Conservation (phyloP, 2,113 vertebrate genomes). For the Urocynchramus pylzowi region DNA sequence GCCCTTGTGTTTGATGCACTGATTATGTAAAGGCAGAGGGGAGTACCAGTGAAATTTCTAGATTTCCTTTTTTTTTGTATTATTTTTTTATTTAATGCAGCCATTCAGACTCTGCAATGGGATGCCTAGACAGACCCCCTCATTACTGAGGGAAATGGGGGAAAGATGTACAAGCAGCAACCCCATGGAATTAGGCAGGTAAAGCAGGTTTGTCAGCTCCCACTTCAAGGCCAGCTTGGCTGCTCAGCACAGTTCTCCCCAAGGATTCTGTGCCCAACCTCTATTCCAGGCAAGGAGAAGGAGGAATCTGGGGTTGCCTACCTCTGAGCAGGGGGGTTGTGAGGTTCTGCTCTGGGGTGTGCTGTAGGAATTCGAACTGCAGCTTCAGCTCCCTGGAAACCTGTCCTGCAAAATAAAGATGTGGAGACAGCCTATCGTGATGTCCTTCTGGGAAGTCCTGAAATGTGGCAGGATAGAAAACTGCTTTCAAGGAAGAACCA, state of each 20-base stretch:
- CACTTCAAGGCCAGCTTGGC: neutral
- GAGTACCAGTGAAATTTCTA: neutral
- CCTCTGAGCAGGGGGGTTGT: neutral
- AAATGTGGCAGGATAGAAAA: neutral
- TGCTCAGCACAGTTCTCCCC: neutral
- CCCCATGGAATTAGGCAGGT: neutral
- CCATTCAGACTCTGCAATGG: neutral
- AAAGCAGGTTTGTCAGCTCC: neutral
- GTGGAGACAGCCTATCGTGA: rapidly evolving
- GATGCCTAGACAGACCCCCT: neutral
- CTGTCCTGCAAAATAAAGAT: neutral
- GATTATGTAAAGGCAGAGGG: neutral
- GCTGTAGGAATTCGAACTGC: neutral
- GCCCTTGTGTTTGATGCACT: neutral
- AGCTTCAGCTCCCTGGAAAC: neutral
- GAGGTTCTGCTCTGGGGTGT: neutral
- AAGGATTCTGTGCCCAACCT: neutral
- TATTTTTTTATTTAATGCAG: neutral
- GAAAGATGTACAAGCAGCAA: neutral
- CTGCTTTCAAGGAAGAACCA: neutral
- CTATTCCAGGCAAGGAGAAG: neutral
- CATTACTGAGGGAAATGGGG: neutral
- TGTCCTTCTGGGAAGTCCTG: neutral
- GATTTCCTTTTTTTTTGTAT: neutral
- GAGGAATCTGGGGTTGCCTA: neutral